Conservation (phyloP, 2,113 vertebrate genomes). For the Dryoscopus gambensis region DNA sequence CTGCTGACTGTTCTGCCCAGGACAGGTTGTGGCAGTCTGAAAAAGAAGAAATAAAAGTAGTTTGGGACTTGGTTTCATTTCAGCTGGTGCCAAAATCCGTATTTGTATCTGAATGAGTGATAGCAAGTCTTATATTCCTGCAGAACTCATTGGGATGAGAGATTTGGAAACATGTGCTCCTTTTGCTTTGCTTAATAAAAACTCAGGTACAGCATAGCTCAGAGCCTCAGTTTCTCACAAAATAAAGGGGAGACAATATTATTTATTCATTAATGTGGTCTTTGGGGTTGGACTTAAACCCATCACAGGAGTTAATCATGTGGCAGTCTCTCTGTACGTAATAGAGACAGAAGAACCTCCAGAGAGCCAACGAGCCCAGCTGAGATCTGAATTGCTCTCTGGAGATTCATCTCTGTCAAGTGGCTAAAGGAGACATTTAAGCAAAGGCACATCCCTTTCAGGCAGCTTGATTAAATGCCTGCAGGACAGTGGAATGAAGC, state of each 20-base stretch:
- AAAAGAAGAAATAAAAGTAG: background rate
- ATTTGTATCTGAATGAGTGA: background rate
- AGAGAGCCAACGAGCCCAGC: background rate
- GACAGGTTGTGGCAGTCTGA: fast-evolving
- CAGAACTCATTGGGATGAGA: background rate
- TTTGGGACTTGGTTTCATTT: background rate
- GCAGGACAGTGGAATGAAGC: background rate
- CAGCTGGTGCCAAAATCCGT: background rate
- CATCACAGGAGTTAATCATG: background rate
- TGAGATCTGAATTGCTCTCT: background rate
- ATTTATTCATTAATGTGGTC: background rate
- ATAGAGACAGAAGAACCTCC: background rate
- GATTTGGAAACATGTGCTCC: background rate
- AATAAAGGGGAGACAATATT: background rate
- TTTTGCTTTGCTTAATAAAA: background rate
- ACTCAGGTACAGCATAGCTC: background rate
- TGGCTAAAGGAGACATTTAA: background rate
- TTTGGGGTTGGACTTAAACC: background rate
- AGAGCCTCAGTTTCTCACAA: background rate
- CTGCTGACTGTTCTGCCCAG: background rate
- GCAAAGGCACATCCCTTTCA: background rate
- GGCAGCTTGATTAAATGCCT: background rate
- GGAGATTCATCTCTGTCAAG: background rate
- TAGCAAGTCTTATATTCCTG: background rate
- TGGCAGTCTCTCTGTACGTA: background rate